Conservation (phyloP, 2,113 vertebrate species). For the Oncorhynchus nerka region DNA sequence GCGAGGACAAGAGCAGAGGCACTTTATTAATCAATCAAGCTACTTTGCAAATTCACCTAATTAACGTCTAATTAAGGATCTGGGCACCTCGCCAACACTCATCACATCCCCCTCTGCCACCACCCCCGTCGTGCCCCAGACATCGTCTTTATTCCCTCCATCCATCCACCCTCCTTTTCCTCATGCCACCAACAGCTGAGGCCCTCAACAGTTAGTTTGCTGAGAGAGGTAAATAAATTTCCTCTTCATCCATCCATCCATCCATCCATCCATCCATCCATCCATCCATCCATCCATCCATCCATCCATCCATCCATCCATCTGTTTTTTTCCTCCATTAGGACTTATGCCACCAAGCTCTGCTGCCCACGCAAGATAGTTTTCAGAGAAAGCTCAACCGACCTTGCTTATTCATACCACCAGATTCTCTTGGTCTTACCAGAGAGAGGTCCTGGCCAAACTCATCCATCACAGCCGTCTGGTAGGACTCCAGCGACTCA, state of each 20-base stretch:
- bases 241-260: slow-evolving; percentile 23
- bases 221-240: slow-evolving; percentile 59
- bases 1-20: slow-evolving; percentile 61
- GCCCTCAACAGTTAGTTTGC: no score
- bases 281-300: no score
- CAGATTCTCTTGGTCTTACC: slow-evolving; percentile 47
- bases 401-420: slow-evolving; percentile 13
- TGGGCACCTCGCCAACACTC: slow-evolving; percentile 60
- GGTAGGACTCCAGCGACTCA: slow-evolving; percentile 35
- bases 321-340: slow-evolving; percentile 7
- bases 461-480: slow-evolving; percentile 35
- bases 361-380: not conserved
- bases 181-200: no score
- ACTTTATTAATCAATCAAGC: slow-evolving; percentile 77
- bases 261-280: no score
- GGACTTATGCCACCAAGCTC: not conserved
- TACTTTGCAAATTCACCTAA: slow-evolving; percentile 71
- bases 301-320: slow-evolving; percentile 1
- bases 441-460: slow-evolving; percentile 35
- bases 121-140: slow-evolving; percentile 57
- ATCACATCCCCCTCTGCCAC: slow-evolving; percentile 44
- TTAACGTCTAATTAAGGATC: slow-evolving; percentile 69
- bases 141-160: slow-evolving; percentile 33
- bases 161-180: not conserved
- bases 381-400: slow-evolving; percentile 8